Evolutionary conservation across 2,888 invertebrate species (phyloP), one percentile per base, ranked within the genome.

Genomic region (Pristionchus japonicus): DNA sequence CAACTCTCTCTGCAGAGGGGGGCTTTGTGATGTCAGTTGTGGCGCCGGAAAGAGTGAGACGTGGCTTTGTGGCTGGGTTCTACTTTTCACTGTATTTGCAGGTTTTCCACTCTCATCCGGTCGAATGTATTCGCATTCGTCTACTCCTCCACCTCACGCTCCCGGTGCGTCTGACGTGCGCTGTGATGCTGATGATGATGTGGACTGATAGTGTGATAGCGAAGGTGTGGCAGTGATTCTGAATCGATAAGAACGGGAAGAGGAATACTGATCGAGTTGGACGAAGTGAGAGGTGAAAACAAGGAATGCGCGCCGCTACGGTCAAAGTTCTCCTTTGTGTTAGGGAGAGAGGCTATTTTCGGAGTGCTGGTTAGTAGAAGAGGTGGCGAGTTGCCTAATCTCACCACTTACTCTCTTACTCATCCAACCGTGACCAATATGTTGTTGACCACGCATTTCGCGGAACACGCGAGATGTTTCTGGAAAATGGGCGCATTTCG

Each of bases 1-100:
- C 70, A 70, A 70, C 70, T 37, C 34, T 61, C 27, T 57, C 11
- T 70, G 70, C 70, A 70, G n/a, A 23, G 37, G 31, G 20, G 31
- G 67, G 20, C 37, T 40, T 34, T 70, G 70, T 40, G 70, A 70
- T 70, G 70, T 70, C 70, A 70, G 70, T 23, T 70, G 70, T 67
- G 70, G 37, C 20, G 37, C 20, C 31, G 37, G 70, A 20, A 34
- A 37, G 70, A 23, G 67, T 20, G 70, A 37, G 64, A 67, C 64
- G 64, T 67, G 64, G 64, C 31, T 7, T 34, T 67, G 31, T 34
- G 31, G 13, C 7, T 31, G 27, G 64, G 13, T 34, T 70, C 37
- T 70, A n/a, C n/a, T n/a, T n/a, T n/a, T n/a, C n/a, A n/a, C n/a
- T n/a, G n/a, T n/a, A n/a, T n/a, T n/a, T n/a, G n/a, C n/a, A n/a